Percentiles rank a stretch among this genome's conserved stretches.
Conservation (phyloP, 37 sponge, comb jelly and placozoan species). For the Haliclona indistincta region DNA sequence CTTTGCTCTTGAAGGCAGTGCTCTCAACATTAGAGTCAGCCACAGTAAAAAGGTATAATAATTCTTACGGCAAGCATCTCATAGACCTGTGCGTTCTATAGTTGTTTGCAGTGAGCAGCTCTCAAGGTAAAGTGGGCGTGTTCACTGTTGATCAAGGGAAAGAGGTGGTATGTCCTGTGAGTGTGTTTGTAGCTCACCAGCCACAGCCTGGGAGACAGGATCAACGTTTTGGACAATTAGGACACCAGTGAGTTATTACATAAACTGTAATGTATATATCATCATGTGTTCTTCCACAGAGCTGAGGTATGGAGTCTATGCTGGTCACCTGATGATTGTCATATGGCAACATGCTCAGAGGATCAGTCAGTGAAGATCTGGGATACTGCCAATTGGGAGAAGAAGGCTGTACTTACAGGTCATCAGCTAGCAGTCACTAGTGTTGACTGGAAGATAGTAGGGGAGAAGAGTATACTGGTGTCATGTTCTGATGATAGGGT, state of each 20-base stretch:
- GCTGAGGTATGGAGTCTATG: slow-evolving; percentile 80
- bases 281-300: slow-evolving; percentile 7
- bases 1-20: slow-evolving; percentile 51
- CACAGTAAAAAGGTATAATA: slow-evolving; percentile 28
- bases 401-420: slow-evolving; percentile 37
- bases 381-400: slow-evolving; percentile 42
- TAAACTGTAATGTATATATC: background rate
- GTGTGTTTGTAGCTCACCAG: slow-evolving; percentile 36
- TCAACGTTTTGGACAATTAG: slow-evolving; percentile 56
- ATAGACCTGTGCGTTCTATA: background rate
- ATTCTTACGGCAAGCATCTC: background rate
- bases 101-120: slow-evolving; percentile 64
- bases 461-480: slow-evolving; percentile 34
- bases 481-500: slow-evolving; percentile 74
- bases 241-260: slow-evolving; percentile 42
- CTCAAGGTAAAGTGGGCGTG: slow-evolving; percentile 40
- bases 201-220: slow-evolving; percentile 43
- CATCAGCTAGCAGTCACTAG: slow-evolving; percentile 72
- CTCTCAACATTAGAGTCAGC: slow-evolving; percentile 46
- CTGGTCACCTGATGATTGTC: slow-evolving; percentile 58
- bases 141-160: slow-evolving; percentile 4
- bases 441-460: slow-evolving; percentile 62
- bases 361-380: slow-evolving; percentile 72
- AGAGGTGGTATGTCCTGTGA: background rate
- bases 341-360: slow-evolving; percentile 69